Evolutionary conservation across 2,113 vertebrate species (phyloP).

Genomic region (Merops nubicus): DNA sequence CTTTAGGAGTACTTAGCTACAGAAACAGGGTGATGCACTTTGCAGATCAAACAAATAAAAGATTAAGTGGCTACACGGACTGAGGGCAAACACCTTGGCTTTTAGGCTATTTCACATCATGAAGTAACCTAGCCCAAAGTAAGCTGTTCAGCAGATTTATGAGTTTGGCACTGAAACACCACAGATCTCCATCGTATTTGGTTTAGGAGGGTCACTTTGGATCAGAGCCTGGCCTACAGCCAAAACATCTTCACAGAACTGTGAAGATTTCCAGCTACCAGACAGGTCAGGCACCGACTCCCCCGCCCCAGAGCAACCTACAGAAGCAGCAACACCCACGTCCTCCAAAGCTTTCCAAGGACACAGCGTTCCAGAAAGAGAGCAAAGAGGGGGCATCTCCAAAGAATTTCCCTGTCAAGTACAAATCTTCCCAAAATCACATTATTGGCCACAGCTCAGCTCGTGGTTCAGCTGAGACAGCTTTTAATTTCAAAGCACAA

Average conservation of each 20-base stretch:
- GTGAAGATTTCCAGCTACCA: too few relatives aligned
- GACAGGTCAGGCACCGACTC: too few relatives aligned
- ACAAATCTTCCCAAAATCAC: not conserved
- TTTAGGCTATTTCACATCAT: not conserved
- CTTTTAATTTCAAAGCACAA: not conserved
- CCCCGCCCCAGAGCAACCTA: too few relatives aligned
- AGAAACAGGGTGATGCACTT: not conserved
- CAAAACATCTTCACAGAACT: not conserved
- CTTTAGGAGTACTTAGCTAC: not conserved
- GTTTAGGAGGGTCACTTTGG: not conserved
- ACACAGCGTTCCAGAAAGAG: not conserved
- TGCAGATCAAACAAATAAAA: not conserved
- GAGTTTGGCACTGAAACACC: not conserved
- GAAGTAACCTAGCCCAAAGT: not conserved
- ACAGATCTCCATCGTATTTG: rapidly evolving
- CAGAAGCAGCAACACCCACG: too few relatives aligned
- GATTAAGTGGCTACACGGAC: not conserved
- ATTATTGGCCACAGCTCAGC: not conserved
- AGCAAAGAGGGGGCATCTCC: not conserved
- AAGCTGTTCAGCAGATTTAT: not conserved
- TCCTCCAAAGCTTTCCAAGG: not conserved
- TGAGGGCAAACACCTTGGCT: not conserved
- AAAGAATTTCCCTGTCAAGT: not conserved
- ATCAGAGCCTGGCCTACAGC: not conserved
- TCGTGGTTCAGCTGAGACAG: not conserved